These are phyloP conservation scores for Channa maculata DNA, from an alignment of 2,113 vertebrate genomes.

Conservation along the genomic window DNA sequence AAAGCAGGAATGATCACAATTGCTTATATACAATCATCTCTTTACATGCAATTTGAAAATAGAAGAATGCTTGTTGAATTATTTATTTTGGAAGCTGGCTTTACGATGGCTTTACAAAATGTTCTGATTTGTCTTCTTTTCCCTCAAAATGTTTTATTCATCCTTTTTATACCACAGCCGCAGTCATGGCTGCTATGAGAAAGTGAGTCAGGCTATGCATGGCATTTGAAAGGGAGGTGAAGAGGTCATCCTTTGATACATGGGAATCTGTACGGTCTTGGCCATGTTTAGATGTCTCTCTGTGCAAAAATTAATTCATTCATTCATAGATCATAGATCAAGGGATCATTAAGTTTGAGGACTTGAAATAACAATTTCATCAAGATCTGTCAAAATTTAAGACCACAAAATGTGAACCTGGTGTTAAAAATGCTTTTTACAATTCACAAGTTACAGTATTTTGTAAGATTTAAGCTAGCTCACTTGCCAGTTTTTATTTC, in stretches of 20 bases:
- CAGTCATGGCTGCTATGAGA: conserved; percentile 12
- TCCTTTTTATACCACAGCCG: conserved; percentile 3
- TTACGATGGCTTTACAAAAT: conserved; percentile 13
- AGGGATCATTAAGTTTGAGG: no score
- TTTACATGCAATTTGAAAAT: conserved; percentile 52
- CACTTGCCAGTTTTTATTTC: no score
- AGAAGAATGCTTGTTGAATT: conserved; percentile 45
- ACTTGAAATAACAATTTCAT: no score
- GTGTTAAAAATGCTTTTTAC: no score
- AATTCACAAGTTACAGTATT: no score
- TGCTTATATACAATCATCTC: conserved; percentile 43
- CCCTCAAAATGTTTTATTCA: conserved; percentile 47
- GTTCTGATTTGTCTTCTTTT: background rate
- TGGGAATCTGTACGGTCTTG: background rate
- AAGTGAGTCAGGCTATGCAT: background rate
- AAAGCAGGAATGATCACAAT: conserved; percentile 33
- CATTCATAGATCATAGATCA: no score
- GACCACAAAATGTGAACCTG: no score
- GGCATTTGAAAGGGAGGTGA: conserved; percentile 19
- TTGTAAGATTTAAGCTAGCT: no score
- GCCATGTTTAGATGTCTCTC: background rate
- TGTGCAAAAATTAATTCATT: background rate
- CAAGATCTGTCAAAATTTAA: no score
- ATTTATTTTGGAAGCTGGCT: conserved; percentile 34
- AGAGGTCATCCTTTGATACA: background rate